Conservation (phyloP, 2,797 vertebrate species). For the Channallabes apus region DNA sequence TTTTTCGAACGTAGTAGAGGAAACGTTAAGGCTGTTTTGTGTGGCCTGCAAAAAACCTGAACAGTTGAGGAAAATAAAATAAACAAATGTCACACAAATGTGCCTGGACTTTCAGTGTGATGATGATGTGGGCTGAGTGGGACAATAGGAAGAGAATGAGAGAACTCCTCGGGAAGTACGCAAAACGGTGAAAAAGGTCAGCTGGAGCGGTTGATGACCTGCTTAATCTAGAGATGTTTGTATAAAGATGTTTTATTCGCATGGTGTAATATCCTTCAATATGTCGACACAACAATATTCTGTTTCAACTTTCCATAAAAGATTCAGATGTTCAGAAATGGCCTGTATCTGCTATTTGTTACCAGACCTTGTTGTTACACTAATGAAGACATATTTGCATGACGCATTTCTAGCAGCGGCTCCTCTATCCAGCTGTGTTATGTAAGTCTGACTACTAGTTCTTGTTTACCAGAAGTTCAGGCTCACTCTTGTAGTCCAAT, state of each 20-base stretch:
- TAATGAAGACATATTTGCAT: not conserved
- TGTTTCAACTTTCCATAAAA: not conserved
- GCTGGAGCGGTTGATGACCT: slow-evolving; percentile 16
- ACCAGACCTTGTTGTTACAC: not conserved
- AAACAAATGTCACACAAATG: slow-evolving; percentile 54
- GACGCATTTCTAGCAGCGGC: slow-evolving; percentile 13
- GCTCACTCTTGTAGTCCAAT: slow-evolving; percentile 22
- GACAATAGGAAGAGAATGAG: slow-evolving; percentile 34
- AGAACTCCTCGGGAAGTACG: not conserved
- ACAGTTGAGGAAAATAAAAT: slow-evolving; percentile 31
- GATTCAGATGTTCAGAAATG: not conserved
- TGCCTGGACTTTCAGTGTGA: slow-evolving; percentile 53
- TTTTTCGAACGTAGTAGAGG: not conserved
- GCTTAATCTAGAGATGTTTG: not conserved
- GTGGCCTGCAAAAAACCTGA: not conserved
- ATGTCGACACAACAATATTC: not conserved
- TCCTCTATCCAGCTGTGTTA: slow-evolving; percentile 27
- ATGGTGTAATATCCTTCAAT: not conserved
- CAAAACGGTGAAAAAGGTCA: not conserved
- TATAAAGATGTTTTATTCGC: not conserved
- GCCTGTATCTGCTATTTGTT: not conserved
- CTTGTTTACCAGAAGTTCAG: slow-evolving; percentile 43
- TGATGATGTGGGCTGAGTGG: slow-evolving; percentile 48
- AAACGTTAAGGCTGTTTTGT: slow-evolving; percentile 23
- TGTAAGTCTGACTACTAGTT: slow-evolving; percentile 20